These are phyloP conservation scores for Uromys caudimaculatus DNA, from an alignment of 2,797 vertebrate genomes.

Conservation along the genomic window DNA sequence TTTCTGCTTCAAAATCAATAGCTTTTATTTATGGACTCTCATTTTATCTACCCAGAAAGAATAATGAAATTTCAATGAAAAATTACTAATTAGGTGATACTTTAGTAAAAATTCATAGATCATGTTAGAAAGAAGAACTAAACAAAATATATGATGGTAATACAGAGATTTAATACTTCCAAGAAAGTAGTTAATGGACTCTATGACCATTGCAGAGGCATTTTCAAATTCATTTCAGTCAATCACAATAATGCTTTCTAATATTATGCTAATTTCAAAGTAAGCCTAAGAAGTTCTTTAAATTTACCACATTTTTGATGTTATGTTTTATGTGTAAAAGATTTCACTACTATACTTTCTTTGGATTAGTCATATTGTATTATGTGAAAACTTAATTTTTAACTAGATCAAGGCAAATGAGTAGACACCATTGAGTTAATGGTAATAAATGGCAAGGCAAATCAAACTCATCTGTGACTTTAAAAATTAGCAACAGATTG, in stretches of 20 bases:
- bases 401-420: background rate
- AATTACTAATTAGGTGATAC: background rate
- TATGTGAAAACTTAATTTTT: background rate
- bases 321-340: background rate
- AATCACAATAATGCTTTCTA: background rate
- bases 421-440: background rate
- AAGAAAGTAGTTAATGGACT: background rate
- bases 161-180: background rate
- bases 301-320: constrained; percentile 4
- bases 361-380: background rate
- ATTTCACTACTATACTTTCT: background rate
- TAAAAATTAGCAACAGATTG: background rate
- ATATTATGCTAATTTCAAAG: background rate
- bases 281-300: background rate
- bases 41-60: background rate
- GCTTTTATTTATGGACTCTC: background rate
- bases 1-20: background rate
- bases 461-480: background rate
- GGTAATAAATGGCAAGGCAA: background rate
- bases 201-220: no score
- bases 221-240: background rate
- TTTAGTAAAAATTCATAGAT: background rate
- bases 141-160: background rate
- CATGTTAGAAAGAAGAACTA: background rate
- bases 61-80: background rate